Conservation (phyloP, 2,797 vertebrate genomes). For the Menidia menidia region DNA sequence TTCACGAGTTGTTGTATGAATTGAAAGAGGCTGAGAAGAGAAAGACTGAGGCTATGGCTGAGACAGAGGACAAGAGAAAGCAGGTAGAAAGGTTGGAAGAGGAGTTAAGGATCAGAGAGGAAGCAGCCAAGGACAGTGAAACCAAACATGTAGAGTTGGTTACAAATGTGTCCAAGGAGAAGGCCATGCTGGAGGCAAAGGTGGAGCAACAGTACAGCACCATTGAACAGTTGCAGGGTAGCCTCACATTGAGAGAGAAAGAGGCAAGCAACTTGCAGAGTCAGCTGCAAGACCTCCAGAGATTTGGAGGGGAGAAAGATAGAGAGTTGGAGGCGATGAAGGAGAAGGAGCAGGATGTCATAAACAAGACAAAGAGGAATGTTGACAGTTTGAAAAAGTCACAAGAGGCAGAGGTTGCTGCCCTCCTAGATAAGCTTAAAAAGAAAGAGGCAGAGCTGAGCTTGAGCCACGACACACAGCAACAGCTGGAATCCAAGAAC, state of each 20-base stretch:
- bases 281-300: constrained; percentile 83
- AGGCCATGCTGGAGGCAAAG: constrained; percentile 67
- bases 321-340: constrained; percentile 73
- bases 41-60: constrained; percentile 78
- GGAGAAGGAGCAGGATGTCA: constrained; percentile 56
- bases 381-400: constrained; percentile 54
- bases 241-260: constrained; percentile 79
- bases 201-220: constrained; percentile 73
- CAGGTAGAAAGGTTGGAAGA: constrained; percentile 80
- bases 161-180: constrained; percentile 73
- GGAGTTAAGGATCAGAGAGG: constrained; percentile 83
- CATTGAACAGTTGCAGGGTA: constrained; percentile 78
- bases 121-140: constrained; percentile 75
- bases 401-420: constrained; percentile 77
- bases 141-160: constrained; percentile 68
- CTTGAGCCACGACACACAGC: constrained; percentile 78
- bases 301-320: constrained; percentile 81
- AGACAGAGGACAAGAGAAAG: constrained; percentile 72
- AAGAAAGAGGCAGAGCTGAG: constrained; percentile 79
- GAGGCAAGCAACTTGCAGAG: constrained; percentile 82
- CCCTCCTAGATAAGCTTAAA: constrained; percentile 77
- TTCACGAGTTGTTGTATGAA: constrained; percentile 83
- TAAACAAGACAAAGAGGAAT: constrained; percentile 65
- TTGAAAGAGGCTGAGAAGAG: constrained; percentile 85
- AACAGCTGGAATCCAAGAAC: constrained; percentile 82